phyloP scores from a whole-genome alignment of 2,113 vertebrate species.

The Hypomesus transpacificus region DNA sequence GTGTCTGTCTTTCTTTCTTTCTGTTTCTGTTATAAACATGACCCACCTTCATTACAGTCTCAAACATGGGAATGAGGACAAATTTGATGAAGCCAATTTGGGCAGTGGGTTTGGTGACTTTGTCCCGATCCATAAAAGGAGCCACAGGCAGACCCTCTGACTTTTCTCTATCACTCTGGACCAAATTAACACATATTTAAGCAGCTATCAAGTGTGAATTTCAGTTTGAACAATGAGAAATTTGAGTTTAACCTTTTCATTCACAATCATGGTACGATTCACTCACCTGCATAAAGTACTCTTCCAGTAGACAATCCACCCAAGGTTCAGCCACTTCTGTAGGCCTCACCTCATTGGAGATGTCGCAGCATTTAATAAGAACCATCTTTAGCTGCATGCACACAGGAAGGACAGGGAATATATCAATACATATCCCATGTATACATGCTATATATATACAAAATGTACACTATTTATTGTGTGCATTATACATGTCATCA shows the following conservation, averaged over 20 bases:
- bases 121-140: constrained; percentile 97
- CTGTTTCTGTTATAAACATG: not conserved
- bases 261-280: not conserved
- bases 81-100: constrained; percentile 93
- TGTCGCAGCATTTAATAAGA: constrained; percentile 97
- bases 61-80: constrained; percentile 82
- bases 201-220: not conserved
- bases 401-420: not conserved
- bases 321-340: constrained; percentile 93
- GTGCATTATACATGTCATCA: no score
- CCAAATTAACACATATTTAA: not conserved
- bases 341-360: constrained; percentile 96
- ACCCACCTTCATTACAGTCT: constrained; percentile 78
- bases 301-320: constrained; percentile 94
- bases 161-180: constrained; percentile 95
- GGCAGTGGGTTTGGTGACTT: constrained; percentile 94
- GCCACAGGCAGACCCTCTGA: constrained; percentile 94
- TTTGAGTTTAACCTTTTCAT: not conserved
- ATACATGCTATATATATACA: no score
- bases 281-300: constrained; percentile 97
- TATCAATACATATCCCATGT: no score
- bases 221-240: not conserved
- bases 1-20: no score
- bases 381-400: constrained; percentile 90
- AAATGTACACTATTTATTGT: no score